Base-by-base conservation (phyloP, 1,140 invertebrate genomes). In the Drusus annulatus region DNA sequence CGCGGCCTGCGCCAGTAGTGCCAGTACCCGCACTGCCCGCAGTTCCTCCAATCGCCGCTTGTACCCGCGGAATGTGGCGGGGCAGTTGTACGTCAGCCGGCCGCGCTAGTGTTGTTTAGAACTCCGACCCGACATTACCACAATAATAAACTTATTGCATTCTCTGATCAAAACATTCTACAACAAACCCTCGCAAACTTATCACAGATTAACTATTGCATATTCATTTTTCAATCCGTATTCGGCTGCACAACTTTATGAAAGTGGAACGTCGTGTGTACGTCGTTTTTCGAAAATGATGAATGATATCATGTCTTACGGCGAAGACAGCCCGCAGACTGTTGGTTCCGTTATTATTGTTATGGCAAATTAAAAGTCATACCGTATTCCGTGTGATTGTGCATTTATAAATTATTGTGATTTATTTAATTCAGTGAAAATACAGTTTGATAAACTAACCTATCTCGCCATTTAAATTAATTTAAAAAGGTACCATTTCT, bases 281-380 rank as follows among this genome's bases (percentile, higher is more conserved):
- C 54, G 60, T 25, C 62, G n/a, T 65, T 65, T n/a, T n/a, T n/a
- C n/a, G n/a, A n/a, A n/a, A n/a, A n/a, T n/a, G n/a, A n/a, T n/a
- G n/a, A n/a, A 21, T 31, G 2, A n/a, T 45, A 45, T 45, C 16
- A 65, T 21, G 62, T n/a, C 23, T 65, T 10, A 99, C 94, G 7
- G 50, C 92, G n/a, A n/a, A n/a, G 98, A 95, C 89, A 94, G 94
- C n/a, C 15, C 93, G 81, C 95, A 92, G 81, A 95, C 92, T 84
- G 99, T 95, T 1, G 97, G 97, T 80, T 92, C 90, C 45, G 99
- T 92, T 86, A 97, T 94, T 86, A 97, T 95, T 83, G 99, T 97
- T 76, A 98, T 65, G 62, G 62, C 31, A 25, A 65, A 25, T 13
- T 65, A 25, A 28, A 65, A 28, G 25, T 31, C 25, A 28, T 23